Percentiles rank a stretch among this genome's conserved stretches.
These are phyloP conservation scores for Druceiella hillmani DNA, from an alignment of 2,888 invertebrate species.

Conservation along the genomic window DNA sequence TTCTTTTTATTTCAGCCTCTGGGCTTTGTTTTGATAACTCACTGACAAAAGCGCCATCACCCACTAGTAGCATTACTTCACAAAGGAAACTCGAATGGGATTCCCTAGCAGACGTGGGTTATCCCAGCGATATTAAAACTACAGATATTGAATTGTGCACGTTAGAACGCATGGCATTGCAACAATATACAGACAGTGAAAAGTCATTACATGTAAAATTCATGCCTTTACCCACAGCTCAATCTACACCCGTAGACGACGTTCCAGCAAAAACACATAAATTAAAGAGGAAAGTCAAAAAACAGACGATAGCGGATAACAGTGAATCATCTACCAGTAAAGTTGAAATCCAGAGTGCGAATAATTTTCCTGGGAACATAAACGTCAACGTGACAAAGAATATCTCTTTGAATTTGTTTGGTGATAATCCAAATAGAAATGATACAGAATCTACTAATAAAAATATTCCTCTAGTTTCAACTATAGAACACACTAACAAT, in stretches of 20 bases:
- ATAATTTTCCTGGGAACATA: constrained; percentile 32
- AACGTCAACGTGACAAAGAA: constrained; percentile 46
- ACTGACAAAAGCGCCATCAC: constrained; percentile 52
- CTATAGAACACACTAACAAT: constrained; percentile 5
- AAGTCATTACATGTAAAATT: constrained; percentile 30
- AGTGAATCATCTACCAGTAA: too few species aligned
- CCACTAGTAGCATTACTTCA: constrained; percentile 69
- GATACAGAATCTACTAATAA: constrained; percentile 27
- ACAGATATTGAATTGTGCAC: constrained; percentile 53
- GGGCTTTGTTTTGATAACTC: constrained; percentile 39
- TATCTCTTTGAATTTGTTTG: constrained; percentile 38
- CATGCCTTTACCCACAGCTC: constrained; percentile 46
- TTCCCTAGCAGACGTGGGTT: constrained; percentile 82
- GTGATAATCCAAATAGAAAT: constrained; percentile 36
- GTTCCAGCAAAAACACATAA: constrained; percentile 29
- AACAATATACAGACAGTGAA: constrained; percentile 44
- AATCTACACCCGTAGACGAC: constrained; percentile 48
- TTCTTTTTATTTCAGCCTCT: constrained; percentile 33
- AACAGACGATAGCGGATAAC: too few species aligned
- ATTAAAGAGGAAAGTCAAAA: constrained; percentile 27
- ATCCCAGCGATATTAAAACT: constrained; percentile 54
- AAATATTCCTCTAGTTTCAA: constrained; percentile 10
- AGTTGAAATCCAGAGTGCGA: too few species aligned
- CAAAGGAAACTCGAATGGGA: constrained; percentile 81
- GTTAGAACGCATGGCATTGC: constrained; percentile 56